Conservation (phyloP, 1,140 invertebrate genomes). For the Drosophila kohkoa region DNA sequence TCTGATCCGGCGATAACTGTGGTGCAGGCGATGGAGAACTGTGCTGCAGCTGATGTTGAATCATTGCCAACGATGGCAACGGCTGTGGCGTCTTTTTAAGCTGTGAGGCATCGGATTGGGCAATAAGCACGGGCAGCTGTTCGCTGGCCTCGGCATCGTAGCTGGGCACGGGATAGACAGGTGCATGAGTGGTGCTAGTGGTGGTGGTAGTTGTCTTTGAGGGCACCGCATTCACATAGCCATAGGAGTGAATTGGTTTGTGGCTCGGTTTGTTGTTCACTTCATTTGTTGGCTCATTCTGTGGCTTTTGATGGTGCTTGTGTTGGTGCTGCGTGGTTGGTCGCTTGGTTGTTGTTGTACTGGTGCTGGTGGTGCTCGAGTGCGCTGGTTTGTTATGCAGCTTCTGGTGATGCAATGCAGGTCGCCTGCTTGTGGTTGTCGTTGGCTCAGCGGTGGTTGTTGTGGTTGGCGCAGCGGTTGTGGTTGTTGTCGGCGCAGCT, state of each 20-base stretch:
- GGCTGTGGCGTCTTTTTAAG: conserved; percentile 62
- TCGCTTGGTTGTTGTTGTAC: conserved; percentile 31
- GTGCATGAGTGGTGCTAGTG: conserved; percentile 53
- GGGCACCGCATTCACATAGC: conserved; percentile 46
- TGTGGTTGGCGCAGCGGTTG: conserved; percentile 41
- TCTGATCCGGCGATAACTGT: conserved; percentile 59
- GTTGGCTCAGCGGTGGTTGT: conserved; percentile 24
- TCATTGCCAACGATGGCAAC: conserved; percentile 60
- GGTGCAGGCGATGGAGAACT: conserved; percentile 61
- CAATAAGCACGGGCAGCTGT: conserved; percentile 23
- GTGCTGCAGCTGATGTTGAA: conserved; percentile 62
- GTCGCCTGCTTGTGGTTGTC: conserved; percentile 55
- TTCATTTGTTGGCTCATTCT: conserved; percentile 50
- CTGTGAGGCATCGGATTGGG: conserved; percentile 5
- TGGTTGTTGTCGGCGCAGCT: conserved; percentile 46
- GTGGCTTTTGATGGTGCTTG: conserved; percentile 52
- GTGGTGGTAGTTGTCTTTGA: conserved; percentile 30
- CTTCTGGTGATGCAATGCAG: conserved; percentile 60
- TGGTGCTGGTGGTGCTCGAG: conserved; percentile 5
- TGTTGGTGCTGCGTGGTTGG: conserved; percentile 54
- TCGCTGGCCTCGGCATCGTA: conserved; percentile 51
- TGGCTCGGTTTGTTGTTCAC: conserved; percentile 9
- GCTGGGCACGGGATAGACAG: conserved; percentile 68
- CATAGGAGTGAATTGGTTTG: conserved; percentile 43
- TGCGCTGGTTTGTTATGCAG: conserved; percentile 37